phyloP scores from a whole-genome alignment of 2,797 vertebrate genomes.

The Ctenopoma multispine region DNA sequence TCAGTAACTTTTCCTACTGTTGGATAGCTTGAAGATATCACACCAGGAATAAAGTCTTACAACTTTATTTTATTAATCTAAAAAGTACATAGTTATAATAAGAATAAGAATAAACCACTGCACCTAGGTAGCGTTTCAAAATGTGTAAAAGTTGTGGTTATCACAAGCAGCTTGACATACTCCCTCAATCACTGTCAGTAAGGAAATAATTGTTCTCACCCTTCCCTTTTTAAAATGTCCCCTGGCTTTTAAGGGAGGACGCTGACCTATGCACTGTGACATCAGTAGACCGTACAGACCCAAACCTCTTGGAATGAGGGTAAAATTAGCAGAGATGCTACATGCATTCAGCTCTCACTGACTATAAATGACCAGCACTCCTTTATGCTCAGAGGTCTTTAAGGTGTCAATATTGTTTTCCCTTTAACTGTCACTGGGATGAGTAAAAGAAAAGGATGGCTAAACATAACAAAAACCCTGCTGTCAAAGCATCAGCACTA shows the following conservation, averaged over 20 bases:
- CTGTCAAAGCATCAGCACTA: conserved; percentile 57
- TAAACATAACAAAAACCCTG: conserved; percentile 46
- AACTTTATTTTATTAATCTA: no score
- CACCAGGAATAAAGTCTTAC: no score
- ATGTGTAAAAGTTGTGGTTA: not conserved
- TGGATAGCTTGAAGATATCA: no score
- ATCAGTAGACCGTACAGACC: conserved; percentile 38
- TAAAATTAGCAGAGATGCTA: conserved; percentile 45
- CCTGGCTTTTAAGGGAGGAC: conserved; percentile 46
- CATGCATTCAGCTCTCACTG: conserved; percentile 15
- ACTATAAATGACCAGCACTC: conserved; percentile 27
- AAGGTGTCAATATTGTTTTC: conserved; percentile 37
- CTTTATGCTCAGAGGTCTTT: conserved; percentile 14
- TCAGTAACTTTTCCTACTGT: no score
- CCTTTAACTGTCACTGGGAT: conserved; percentile 39
- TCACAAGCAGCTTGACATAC: no score
- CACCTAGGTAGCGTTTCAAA: conserved; percentile 3
- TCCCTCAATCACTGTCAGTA: not conserved
- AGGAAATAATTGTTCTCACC: conserved; percentile 21
- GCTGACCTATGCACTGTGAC: conserved; percentile 42
- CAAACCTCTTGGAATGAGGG: conserved; percentile 23
- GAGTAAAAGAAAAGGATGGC: conserved; percentile 26
- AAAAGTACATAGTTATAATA: no score
- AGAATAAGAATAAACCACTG: no score
- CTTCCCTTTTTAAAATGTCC: conserved; percentile 31